Base-by-base conservation (phyloP, 2,888 invertebrate species). In the Escarpia spicata region DNA sequence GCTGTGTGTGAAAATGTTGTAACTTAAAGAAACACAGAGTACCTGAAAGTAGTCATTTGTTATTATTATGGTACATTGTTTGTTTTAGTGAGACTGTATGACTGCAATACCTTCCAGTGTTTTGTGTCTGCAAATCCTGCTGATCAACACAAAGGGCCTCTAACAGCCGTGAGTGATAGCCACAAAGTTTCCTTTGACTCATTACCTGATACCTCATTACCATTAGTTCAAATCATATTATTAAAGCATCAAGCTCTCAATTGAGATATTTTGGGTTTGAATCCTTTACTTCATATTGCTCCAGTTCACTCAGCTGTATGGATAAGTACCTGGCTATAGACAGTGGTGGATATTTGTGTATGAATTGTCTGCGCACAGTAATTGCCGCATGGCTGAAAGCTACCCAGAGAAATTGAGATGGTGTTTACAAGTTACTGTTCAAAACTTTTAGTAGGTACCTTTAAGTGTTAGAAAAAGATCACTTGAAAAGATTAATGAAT, bases 71-170 rank as follows among this genome's bases (percentile, higher is more conserved):
- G 12, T 43, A 89, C 52, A 90, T 8, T 92, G 52, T 89, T 90
- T 92, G 37, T 91, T 92, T 93, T 98, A 26, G 97, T 99, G 92
- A 97, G 99, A 0, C 97, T 99, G 91, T 99, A 99, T 96, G 99
- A 99, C 96, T 98, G 99, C 90, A 98, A 98, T 94, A 99, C 99
- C 0, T 98, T 98, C 75, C 99, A 99, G 96, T 99, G 99, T 96
- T 99, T 98, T 97, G 99, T 99, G 0, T 98, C 98, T 93, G 98
- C 98, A 90, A 98, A 98, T 96, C 98, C 99, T 0, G 95, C 95
- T 92, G 97, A 97, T 94, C 97, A 97, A 93, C 97, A 97, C 95
- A 95, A 95, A 75, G 96, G 95, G 10, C 95, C 97, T 2, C 95
- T 97, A 0, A 97, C 97, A 31, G 94, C 95, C 93, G 96, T 96